Percentiles rank a stretch among this genome's conserved stretches.
Evolutionary conservation across 2,888 invertebrate genomes (phyloP).

Genomic region (Leptinotarsa haldemani): DNA sequence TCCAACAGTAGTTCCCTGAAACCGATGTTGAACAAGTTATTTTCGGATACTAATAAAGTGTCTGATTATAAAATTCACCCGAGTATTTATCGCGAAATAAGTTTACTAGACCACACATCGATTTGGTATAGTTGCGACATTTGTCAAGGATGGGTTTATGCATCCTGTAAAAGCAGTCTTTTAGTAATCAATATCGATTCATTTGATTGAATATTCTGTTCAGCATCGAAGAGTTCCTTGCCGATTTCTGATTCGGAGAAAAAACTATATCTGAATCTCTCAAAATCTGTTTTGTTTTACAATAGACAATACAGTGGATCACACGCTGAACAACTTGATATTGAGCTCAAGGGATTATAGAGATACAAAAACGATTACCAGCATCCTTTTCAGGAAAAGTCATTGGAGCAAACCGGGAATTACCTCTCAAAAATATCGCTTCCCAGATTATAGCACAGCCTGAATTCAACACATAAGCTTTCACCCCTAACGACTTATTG

Average conservation of each 20-base stretch:
- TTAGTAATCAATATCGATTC: not conserved
- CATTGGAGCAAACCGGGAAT: not conserved
- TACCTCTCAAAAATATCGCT: not conserved
- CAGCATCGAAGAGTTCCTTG: not conserved
- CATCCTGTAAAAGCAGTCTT: not conserved
- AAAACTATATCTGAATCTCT: not conserved
- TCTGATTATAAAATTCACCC: not conserved
- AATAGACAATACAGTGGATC: not conserved
- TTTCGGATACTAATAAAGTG: not conserved
- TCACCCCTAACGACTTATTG: not conserved
- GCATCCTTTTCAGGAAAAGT: not conserved
- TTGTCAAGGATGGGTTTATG: not conserved
- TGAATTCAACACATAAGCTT: not conserved
- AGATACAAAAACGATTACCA: not conserved
- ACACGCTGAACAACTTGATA: not conserved
- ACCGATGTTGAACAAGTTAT: not conserved
- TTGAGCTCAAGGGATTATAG: not conserved
- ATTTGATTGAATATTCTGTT: not conserved
- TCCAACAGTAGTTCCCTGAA: too few relatives aligned
- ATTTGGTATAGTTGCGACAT: slow-evolving; percentile 1
- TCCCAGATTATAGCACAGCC: not conserved
- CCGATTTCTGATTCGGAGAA: not conserved
- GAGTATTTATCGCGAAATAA: not conserved
- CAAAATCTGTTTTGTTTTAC: not conserved
- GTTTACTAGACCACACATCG: not conserved